Conservation (phyloP, 2,797 vertebrate genomes). For the Onychomys torridus region DNA sequence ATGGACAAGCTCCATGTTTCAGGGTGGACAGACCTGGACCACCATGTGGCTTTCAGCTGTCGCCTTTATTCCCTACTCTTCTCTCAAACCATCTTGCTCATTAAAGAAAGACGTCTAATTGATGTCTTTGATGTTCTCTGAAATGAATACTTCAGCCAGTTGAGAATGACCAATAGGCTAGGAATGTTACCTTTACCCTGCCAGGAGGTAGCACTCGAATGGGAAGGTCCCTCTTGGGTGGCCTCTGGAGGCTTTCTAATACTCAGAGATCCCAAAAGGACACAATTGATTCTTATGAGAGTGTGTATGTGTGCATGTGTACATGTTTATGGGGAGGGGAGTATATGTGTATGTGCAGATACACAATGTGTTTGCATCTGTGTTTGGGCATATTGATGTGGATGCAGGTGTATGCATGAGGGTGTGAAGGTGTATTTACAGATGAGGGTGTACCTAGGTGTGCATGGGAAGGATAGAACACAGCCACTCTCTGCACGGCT, state of each 20-base stretch:
- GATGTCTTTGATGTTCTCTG: no score
- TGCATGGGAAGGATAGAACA: neutral
- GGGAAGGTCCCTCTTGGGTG: fast-evolving
- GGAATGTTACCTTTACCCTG: neutral
- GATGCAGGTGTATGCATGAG: no score
- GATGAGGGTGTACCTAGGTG: no score
- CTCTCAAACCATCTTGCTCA: conserved; percentile 12
- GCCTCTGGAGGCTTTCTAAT: neutral
- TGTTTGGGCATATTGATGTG: neutral
- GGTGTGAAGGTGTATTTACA: neutral
- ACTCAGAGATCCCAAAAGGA: neutral
- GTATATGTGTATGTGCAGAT: neutral
- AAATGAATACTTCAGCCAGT: neutral
- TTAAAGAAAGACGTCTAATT: neutral
- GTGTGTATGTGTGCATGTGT: neutral
- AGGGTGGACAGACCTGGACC: conserved; percentile 65
- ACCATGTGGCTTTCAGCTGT: conserved; percentile 40
- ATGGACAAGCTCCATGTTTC: conserved; percentile 72
- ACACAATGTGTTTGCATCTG: neutral
- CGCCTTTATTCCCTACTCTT: conserved; percentile 51
- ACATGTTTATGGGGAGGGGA: neutral
- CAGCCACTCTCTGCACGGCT: neutral
- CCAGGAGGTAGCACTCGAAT: neutral
- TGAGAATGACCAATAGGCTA: neutral
- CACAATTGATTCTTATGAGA: neutral